These are phyloP conservation scores for Drosophila formosana DNA, from an alignment of 2,888 invertebrate species.

Conservation along the genomic window DNA sequence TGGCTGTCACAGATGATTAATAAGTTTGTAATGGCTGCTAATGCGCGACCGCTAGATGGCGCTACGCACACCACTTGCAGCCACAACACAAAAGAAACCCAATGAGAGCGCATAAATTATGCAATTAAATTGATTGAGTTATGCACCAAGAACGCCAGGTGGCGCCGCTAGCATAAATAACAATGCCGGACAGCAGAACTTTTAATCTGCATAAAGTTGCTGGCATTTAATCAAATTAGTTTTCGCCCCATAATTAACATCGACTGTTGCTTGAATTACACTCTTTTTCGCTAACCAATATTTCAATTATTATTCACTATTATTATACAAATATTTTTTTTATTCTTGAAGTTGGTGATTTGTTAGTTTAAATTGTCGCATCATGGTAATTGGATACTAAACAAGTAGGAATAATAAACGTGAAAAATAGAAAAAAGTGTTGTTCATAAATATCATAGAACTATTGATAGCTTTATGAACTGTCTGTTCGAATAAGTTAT, in stretches of 20 bases:
- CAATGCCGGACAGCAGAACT: slow-evolving; percentile 2
- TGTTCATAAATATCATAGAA: too few species aligned
- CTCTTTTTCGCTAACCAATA: too few species aligned
- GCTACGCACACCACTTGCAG: slow-evolving; percentile 6
- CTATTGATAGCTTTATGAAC: too few species aligned
- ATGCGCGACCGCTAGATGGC: slow-evolving; percentile 39
- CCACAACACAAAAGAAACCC: background rate
- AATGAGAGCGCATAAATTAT: slow-evolving; percentile 12
- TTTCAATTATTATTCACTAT: too few species aligned
- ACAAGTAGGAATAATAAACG: too few species aligned
- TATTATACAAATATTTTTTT: too few species aligned
- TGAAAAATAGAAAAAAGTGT: too few species aligned
- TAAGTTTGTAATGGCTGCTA: slow-evolving; percentile 57
- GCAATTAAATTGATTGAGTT: slow-evolving; percentile 9
- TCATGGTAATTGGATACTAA: too few species aligned
- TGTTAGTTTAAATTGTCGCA: too few species aligned
- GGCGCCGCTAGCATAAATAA: slow-evolving; percentile 1
- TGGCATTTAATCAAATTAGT: background rate
- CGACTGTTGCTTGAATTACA: background rate
- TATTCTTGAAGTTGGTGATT: too few species aligned
- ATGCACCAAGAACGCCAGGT: slow-evolving; percentile 9
- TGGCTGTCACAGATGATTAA: slow-evolving; percentile 55
- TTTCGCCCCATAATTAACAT: background rate
- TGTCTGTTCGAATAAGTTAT: too few species aligned
- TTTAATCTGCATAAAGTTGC: background rate